These are phyloP conservation scores for Diarsia rubi DNA, from an alignment of 2,888 invertebrate species.

Conservation along the genomic window DNA sequence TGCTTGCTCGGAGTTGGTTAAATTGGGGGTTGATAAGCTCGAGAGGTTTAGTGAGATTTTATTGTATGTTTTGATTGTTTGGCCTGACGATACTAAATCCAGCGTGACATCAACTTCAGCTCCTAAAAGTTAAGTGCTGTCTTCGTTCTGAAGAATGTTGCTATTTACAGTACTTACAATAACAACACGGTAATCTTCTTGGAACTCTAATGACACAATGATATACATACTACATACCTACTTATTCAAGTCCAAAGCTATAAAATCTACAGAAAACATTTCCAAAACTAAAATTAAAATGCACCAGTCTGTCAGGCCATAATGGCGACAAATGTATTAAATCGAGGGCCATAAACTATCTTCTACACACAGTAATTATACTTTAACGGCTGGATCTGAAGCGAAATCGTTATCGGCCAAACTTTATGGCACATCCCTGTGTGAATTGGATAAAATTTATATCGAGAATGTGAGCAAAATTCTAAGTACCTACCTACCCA, in stretches of 20 bases:
- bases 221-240: neutral
- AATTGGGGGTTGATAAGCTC: conserved; percentile 27
- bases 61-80: neutral
- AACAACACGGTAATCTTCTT: no score
- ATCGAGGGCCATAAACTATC: conserved; percentile 66
- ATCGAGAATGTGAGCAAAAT: conserved; percentile 66
- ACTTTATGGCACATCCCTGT: conserved; percentile 63
- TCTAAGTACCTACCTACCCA: conserved; percentile 53
- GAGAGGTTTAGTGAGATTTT: neutral
- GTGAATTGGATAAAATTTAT: conserved; percentile 71
- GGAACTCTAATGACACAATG: neutral
- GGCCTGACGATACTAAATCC: neutral
- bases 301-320: conserved; percentile 22
- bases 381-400: conserved; percentile 57
- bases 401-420: conserved; percentile 63
- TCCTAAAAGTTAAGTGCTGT: neutral
- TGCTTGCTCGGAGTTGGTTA: conserved; percentile 20
- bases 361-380: conserved; percentile 69
- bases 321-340: conserved; percentile 53
- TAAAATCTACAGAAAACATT: neutral
- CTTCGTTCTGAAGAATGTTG: no score
- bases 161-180: no score
- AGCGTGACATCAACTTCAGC: neutral
- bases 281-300: conserved; percentile 31
- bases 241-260: neutral